Base-by-base conservation (phyloP, 2,797 vertebrate genomes). In the Pelochelys cantorii region DNA sequence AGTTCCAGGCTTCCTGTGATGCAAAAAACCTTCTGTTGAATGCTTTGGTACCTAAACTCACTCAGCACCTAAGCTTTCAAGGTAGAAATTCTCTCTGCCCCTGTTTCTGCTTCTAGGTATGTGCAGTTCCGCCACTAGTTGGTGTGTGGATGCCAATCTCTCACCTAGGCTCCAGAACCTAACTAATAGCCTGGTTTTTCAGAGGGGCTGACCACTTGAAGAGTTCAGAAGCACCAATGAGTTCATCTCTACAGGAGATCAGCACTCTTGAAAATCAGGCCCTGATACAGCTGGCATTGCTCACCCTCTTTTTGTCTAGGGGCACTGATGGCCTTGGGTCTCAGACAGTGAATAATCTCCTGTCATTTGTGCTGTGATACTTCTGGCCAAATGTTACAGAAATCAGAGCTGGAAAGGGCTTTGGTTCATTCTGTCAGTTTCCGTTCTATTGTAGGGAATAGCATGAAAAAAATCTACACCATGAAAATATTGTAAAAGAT, bases 301-400 rank as follows among this genome's bases (percentile, higher is more conserved):
- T 95, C 78, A 57, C 82, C 81, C 52, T 84, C 71, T 56, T 81
- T 79, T 88, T 74, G 37, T 42, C 48, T 1, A 57, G 42, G 42
- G 83, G n/a, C 1, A 1, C 74, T 93, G 59, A 17, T 20, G 79
- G 79, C 60, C 88, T 74, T 56, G 79, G 54, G 17, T 75, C 54
- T 62, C 77, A 59, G 52, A 48, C 42, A 79, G 29, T 27, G 78
- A 95, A 53, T 81, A 23, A 85, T 92, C 91, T 80, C 86, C 60
- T 34, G 65, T 55, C 37, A 2, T 48, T 82, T 8, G 2, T 48
- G 81, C 56, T 79, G 15, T 7, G 68, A 55, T 55, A 77, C 13
- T 75, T 84, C 60, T 79, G 75, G 23, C n/a, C 25, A 5, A 54
- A 17, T 53, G 37, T 71, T 80, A 83, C 15, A 60, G 57, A 84